Evolutionary conservation across 1,140 invertebrate species (phyloP).

Genomic region (Drosophila kanapiae): DNA sequence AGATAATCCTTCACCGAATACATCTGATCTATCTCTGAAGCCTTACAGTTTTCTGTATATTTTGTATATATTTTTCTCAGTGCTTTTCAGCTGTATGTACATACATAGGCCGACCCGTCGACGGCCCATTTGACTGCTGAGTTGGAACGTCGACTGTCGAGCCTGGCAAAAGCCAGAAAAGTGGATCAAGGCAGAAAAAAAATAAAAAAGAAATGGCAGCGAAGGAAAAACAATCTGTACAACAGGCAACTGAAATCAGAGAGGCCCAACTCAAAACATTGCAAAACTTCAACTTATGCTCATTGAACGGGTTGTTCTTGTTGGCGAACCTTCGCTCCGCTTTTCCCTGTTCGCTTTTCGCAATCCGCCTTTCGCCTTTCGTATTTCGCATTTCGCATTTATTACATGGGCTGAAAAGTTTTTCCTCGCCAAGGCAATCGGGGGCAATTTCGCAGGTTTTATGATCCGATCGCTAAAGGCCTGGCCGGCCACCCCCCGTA

Average conservation of each 20-base stretch:
- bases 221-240: slow-evolving; percentile 44
- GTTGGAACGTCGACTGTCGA: slow-evolving; percentile 59
- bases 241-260: slow-evolving; percentile 58
- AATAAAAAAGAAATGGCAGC: slow-evolving; percentile 36
- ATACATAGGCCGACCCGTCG: slow-evolving; percentile 52
- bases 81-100: slow-evolving; percentile 6
- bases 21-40: background rate
- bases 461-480: slow-evolving; percentile 71
- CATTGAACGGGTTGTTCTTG: slow-evolving; percentile 39
- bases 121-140: slow-evolving; percentile 70
- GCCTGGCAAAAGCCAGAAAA: slow-evolving; percentile 60
- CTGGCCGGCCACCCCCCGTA: background rate
- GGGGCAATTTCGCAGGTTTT: slow-evolving; percentile 67
- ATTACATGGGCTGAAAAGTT: slow-evolving; percentile 73
- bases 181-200: slow-evolving; percentile 71
- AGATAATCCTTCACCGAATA: too few species aligned
- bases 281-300: slow-evolving; percentile 73
- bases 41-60: background rate
- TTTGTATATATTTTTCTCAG: background rate
- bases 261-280: slow-evolving; percentile 53
- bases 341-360: slow-evolving; percentile 41
- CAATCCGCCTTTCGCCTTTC: slow-evolving; percentile 39
- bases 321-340: slow-evolving; percentile 31
- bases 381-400: slow-evolving; percentile 54
- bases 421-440: slow-evolving; percentile 49